Evolutionary conservation across 2,797 vertebrate genomes (phyloP), one percentile per base, ranked within the genome.

Genomic region (Myripristis murdjan): DNA sequence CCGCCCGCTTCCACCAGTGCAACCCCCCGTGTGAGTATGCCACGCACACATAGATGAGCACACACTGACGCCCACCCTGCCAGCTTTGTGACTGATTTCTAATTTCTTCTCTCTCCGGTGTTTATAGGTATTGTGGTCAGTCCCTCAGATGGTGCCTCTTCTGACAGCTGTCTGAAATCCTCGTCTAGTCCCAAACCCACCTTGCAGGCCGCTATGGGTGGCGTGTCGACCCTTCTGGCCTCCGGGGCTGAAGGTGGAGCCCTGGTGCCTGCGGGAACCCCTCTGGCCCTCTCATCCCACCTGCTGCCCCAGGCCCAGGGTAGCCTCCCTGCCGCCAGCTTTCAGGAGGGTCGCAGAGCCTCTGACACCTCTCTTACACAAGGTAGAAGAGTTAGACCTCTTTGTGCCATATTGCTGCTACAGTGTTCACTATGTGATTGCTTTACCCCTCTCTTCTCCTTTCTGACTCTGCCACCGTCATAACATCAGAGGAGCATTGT

Each of bases 281-380:
- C 96, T 0, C 93, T 96, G 70, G 85, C 95, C 22, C 95, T 97
- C 82, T 98, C 96, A 5, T 95, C 96, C 31, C 95, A 96, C 84
- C 94, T 96, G 0, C 92, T 96, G 59, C 93, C 97, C 55, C 96
- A 96, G 87, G 89, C 93, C 31, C 97, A 95, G 88, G 94, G 94
- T 61, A 93, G 94, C 75, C 90, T 94, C 51, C 95, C 95, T 3
- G 87, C 95, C 9, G 93, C 93, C 51, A 93, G 93, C 80, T 99
- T 99, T 90, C 97, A 99, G 91, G 97, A 99, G 85, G 98, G 98
- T 24, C 96, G 98, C 41, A 86, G 97, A 77, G 97, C 98, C 0
- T 99, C 97, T 0, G 98, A 99, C 91, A 99, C 98, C 73, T 99
- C 97, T 37, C 95, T 99, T 82, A 97, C 97, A 56, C 97, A 98